Conservation (phyloP, 2,113 vertebrate species). For the Lampris megalopsis region DNA sequence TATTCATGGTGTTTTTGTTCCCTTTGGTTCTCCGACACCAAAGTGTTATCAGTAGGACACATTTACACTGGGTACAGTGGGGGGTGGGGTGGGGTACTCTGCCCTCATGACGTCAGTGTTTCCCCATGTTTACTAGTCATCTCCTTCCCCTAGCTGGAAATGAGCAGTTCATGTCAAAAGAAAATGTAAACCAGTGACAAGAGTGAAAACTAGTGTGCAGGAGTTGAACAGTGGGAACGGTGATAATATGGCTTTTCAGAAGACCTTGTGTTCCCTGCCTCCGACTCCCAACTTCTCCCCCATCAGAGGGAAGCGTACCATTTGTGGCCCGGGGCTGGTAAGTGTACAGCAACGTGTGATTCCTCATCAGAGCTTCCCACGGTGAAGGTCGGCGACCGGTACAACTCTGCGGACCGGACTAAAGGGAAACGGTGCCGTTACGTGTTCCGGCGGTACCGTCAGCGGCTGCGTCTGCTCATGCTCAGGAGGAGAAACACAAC, state of each 20-base stretch:
- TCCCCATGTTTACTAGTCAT: constrained; percentile 10
- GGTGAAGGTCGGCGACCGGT: constrained; percentile 49
- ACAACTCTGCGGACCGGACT: constrained; percentile 44
- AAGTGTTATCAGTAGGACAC: constrained; percentile 27
- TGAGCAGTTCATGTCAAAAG: constrained; percentile 31
- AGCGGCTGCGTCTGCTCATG: neutral
- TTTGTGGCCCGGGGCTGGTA: constrained; percentile 35
- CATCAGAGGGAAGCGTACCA: constrained; percentile 41
- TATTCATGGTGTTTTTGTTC: constrained; percentile 35
- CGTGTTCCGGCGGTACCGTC: neutral
- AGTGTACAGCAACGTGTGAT: constrained; percentile 33
- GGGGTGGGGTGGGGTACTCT: neutral
- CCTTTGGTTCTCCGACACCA: constrained; percentile 34
- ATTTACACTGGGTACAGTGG: constrained; percentile 21
- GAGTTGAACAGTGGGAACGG: constrained; percentile 60
- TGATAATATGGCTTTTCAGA: constrained; percentile 76
- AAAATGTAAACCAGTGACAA: constrained; percentile 43
- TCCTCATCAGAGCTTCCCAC: constrained; percentile 39
- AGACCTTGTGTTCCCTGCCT: constrained; percentile 37
- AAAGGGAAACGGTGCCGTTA: constrained; percentile 40
- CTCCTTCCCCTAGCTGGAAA: constrained; percentile 46
- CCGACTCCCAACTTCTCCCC: constrained; percentile 50
- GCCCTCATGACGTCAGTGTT: constrained; percentile 8
- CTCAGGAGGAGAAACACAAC: neutral
- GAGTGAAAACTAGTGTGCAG: constrained; percentile 35